Base-by-base conservation (phyloP, 1,140 invertebrate genomes). In the Eupeodes corollae region DNA sequence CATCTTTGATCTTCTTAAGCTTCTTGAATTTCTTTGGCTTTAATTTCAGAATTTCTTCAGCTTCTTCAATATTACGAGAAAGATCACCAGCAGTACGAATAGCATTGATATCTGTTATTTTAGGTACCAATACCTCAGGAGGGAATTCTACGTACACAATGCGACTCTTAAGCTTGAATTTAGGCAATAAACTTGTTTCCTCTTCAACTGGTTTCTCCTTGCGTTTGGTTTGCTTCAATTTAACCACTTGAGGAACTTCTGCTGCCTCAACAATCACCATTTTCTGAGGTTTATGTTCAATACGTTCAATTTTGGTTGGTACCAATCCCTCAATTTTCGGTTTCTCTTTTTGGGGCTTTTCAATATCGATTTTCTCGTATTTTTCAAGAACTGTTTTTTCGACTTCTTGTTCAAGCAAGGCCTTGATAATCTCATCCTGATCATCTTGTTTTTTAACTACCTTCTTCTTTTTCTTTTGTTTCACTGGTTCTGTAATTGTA, bases 311-410 rank as follows among this genome's bases (percentile, higher is more conserved):
- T 52, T 61, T 67, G 5, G 59, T 56, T n/a, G 66, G 65, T 15
- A 62, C 62, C 9, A 67, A 51, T 31, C 51, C 48, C 5, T 48
- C 47, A 15, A 61, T 56, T 42, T 66, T 68, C 3, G 67, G 64
- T 32, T 70, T 69, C 11, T 63, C 43, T 35, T 61, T 61, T 40
- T 61, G 55, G n/a, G 62, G 60, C 15, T 55, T 32, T 48, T 59
- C 39, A 5, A 50, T 61, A 21, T 67, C 57, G 19, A 62, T 15
- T 54, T 59, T 63, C 43, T 67, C 64, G 46, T 62, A 64, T 49
- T 64, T 64, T 50, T 63, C 61, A 39, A 65, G 55, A 52, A 69
- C 64, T 5, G 68, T 65, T 53, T 62, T 67, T 13, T 61, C 55
- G 46, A 67, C 59, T 53, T 71, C 61, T 48, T 64, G 61, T 37